Evolutionary conservation across 2,113 vertebrate species (phyloP), one percentile per base, ranked within the genome.

Genomic region (Macrotus californicus): DNA sequence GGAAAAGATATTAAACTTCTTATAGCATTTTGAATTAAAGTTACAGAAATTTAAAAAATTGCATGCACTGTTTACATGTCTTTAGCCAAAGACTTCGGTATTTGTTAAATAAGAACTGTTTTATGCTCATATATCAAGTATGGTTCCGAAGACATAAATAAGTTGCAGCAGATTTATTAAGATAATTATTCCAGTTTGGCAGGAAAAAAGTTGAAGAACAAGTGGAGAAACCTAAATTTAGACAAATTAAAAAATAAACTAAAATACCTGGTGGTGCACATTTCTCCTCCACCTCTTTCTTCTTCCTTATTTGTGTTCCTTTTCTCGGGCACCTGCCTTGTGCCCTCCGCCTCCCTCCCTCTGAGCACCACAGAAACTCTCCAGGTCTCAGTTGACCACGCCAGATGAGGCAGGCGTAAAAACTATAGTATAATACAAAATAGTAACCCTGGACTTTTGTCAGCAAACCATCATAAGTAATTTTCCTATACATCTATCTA

Each of bases 221-320:
- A n/a, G 19, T 67, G 39, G 64, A 64, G 88, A 69, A 91, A 88
- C 10, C 41, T 86, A 95, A 77, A 87, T 82, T 93, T 66, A 83
- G 89, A 66, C 0, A 67, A 56, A 54, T 64, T 89, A 76, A 26
- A 73, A 89, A 94, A 52, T 52, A 88, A 80, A 46, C 19, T 2
- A 24, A 87, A 11, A 90, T 8, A 87, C 43, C 48, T 54, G 73
- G 64, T 31, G 46, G 24, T 34, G 31, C 3, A 8, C 64, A 59
- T 76, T 72, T 82, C 36, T 92, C 41, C 48, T 34, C 24, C 6
- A 22, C 31, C 31, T 83, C 46, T 50, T 21, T 85, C 31, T 43
- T 61, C 50, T 79, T 26, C 8, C 29, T 70, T 36, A 41, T 61
- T 50, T 4, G 18, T 72, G 72, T 50, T 86, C 13, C 34, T 21